Base-by-base conservation (phyloP, 2,888 invertebrate species). In the Drosophila demipolita region DNA sequence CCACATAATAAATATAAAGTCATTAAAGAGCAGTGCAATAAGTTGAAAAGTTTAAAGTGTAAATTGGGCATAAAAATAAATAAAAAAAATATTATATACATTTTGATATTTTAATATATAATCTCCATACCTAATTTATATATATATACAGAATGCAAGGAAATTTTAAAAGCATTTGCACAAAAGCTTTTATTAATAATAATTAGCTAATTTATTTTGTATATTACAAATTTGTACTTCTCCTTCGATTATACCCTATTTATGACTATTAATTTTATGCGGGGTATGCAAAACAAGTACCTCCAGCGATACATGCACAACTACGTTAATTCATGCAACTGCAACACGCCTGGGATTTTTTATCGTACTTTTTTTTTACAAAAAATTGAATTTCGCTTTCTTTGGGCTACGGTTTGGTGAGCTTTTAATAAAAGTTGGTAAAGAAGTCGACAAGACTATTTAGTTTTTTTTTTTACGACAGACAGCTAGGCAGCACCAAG, bases 391-490 rank as follows among this genome's bases (percentile, higher is more conserved):
- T 62, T 75, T 79, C 49, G 77, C 75, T 77, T 77, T 77, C 80
- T 76, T 64, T 33, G 55, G 62, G 42, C 71, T 35, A 50, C 40
- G 48, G 20, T 42, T 48, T 72, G 38, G 45, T 35, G 49, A 35
- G 67, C 62, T 52, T 74, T 74, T 82, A 77, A 80, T 73, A 68
- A 59, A 67, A 32, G 53, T 65, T 59, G 74, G 68, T 57, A 73
- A 74, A 49, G 70, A 69, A 66, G 66, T 48, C 60, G 75, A 70
- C 76, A 67, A 70, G 70, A 64, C 62, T 70, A 66, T 62, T 78
- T 66, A 61, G 58, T 60, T 52, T 69, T 49, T 38, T 42, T 62
- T 69, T 49, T 49, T 42, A 64, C 60, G 33, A 38, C 54, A 61
- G 69, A 66, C 50, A 71, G 61, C 71, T 64, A 60, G 78, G 33